Base-by-base conservation (phyloP, 64 coral and sea anemone species). In the Stichodactyla mertensii region DNA sequence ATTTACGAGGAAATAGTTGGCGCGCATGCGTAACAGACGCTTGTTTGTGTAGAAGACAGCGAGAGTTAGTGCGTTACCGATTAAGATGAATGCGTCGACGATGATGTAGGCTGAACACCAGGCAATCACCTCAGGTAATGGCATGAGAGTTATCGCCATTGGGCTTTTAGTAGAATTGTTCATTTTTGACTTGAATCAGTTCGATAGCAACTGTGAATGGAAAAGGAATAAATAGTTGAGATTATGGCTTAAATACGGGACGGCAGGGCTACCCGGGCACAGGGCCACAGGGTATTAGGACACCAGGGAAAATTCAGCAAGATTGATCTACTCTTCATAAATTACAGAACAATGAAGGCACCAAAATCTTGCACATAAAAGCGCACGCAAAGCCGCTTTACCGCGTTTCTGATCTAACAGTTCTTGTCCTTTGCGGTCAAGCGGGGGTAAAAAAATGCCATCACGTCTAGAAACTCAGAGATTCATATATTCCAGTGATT, bases 1-100 rank as follows among this genome's bases (percentile, higher is more conserved):
- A 56, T 96, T 96, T 26, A 96, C 91, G 52, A 96, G 80, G 83
- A 96, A 96, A 18, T 90, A 90, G 59, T 96, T 96, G 19, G 94
- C 94, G 28, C 94, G 91, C 36, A 84, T 92, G 57, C 94, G 87
- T 51, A 96, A 28, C 27, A 96, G 80, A 45, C 88, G 85, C 55
- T 87, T 96, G 86, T 96, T 92, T 14, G 85, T 92, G 15, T 87
- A 77, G 80, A 96, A 96, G 16, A 96, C 91, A 31, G 82, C 83
- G 4, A 96, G 74, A 8, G 94, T 92, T 53, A 96, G 67, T 9
- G 89, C 88, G 62, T 96, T 96, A 20, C 94, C 94, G 66, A 92
- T 64, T n/a, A 96, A 64, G 19, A 96, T 92, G 55, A 89, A 55
- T 15, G 89, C 86, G 82, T 92, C 91, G 13, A 96, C 91, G 54